Conservation (phyloP, 2,797 vertebrate genomes). For the Neoniphon sammara region DNA sequence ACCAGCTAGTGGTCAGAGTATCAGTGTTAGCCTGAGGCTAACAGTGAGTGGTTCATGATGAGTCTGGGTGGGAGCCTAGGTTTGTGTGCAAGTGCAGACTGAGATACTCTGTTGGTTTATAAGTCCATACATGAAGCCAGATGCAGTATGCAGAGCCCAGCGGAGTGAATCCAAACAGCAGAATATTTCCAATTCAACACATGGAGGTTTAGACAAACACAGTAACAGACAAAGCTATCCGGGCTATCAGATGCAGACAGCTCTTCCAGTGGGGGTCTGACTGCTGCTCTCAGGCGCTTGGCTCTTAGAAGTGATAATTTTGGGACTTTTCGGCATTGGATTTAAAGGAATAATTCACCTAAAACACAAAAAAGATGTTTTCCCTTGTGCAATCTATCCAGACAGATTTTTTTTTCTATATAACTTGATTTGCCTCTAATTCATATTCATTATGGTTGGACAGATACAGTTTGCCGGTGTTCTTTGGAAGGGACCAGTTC, state of each 20-base stretch:
- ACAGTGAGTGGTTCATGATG: background rate
- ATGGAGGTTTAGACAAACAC: background rate
- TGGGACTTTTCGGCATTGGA: background rate
- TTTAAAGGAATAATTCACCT: too few relatives aligned
- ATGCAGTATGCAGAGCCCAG: background rate
- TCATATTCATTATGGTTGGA: too few relatives aligned
- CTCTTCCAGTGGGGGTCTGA: conserved; percentile 3
- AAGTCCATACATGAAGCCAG: background rate
- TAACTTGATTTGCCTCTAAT: too few relatives aligned
- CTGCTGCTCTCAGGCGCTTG: background rate
- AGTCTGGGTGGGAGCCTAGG: background rate
- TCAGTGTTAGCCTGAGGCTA: conserved; percentile 12
- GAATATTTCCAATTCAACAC: conserved; percentile 14
- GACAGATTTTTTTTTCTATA: too few relatives aligned
- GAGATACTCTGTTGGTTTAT: conserved; percentile 6
- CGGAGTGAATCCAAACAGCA: background rate
- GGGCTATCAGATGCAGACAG: background rate
- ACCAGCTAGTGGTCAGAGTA: background rate
- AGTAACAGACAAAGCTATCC: background rate
- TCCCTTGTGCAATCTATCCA: too few relatives aligned
- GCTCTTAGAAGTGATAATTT: conserved; percentile 28
- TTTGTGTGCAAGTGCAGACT: background rate
- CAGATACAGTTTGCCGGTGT: too few relatives aligned
- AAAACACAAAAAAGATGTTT: too few relatives aligned
- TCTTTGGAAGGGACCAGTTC: too few relatives aligned